Percentiles rank a stretch among this genome's conserved stretches.
Evolutionary conservation across 1,140 invertebrate genomes (phyloP).

Genomic region (Drosophila punjabiensis): DNA sequence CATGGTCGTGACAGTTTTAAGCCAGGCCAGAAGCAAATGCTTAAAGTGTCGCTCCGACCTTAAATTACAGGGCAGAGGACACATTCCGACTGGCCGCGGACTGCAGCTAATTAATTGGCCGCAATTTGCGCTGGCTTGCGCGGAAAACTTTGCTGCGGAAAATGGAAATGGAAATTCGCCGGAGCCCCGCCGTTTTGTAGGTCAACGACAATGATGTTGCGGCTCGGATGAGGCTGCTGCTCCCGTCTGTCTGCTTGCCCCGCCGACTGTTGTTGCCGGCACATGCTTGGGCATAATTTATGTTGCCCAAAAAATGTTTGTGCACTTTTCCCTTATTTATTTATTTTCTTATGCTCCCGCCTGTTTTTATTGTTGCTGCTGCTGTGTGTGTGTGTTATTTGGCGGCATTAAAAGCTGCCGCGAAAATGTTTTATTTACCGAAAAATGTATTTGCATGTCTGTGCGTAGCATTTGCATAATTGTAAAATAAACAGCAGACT

Average conservation of each 20-base stretch:
- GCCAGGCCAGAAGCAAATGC: constrained; percentile 41
- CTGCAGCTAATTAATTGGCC: constrained; percentile 75
- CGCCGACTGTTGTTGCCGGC: constrained; percentile 47
- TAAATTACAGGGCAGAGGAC: constrained; percentile 49
- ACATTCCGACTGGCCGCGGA: constrained; percentile 30
- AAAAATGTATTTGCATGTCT: constrained; percentile 65
- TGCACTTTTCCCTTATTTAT: constrained; percentile 38
- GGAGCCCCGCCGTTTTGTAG: constrained; percentile 56
- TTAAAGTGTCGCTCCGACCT: constrained; percentile 54
- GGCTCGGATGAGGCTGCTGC: constrained; percentile 8
- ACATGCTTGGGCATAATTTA: constrained; percentile 76
- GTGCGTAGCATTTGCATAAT: constrained; percentile 66
- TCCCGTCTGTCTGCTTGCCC: constrained; percentile 16
- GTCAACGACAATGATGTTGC: constrained; percentile 58
- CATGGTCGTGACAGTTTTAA: constrained; percentile 26
- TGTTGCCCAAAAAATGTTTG: constrained; percentile 54
- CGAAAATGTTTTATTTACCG: constrained; percentile 60
- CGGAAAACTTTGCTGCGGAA: constrained; percentile 66
- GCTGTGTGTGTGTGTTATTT: constrained; percentile 25
- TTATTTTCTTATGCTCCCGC: constrained; percentile 49
- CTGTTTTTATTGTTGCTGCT: constrained; percentile 34
- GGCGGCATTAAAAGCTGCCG: constrained; percentile 46
- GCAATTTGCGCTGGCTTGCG: constrained; percentile 64
- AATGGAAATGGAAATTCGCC: constrained; percentile 47
- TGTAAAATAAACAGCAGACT: constrained; percentile 38